Evolutionary conservation across 2,888 invertebrate species (phyloP).

Genomic region (Melanchra persicariae): DNA sequence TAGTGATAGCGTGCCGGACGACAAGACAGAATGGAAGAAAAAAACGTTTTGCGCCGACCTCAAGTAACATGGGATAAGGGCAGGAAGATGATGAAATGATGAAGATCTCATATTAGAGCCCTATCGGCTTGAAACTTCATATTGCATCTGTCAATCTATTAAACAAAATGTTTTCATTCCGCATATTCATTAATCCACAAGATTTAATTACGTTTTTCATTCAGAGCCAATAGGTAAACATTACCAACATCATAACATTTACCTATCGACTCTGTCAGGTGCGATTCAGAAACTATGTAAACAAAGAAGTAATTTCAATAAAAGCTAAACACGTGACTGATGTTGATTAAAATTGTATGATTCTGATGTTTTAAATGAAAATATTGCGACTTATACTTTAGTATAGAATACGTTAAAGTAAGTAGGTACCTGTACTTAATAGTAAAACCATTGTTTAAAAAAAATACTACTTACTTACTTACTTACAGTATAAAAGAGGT

Average conservation of each 20-base stretch:
- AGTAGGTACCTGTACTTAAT: too few relatives aligned
- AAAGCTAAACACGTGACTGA: constrained; percentile 1
- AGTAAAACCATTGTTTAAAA: not conserved
- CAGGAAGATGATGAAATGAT: too few relatives aligned
- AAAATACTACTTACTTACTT: not conserved
- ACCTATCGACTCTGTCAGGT: not conserved
- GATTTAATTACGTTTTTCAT: not conserved
- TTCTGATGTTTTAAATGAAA: constrained; percentile 4
- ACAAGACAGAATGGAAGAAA: too few relatives aligned
- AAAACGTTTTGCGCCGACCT: too few relatives aligned
- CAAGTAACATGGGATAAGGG: too few relatives aligned
- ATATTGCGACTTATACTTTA: not conserved
- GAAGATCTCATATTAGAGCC: too few relatives aligned
- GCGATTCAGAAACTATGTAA: constrained; percentile 3
- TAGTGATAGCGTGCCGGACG: too few relatives aligned
- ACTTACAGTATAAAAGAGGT: too few relatives aligned
- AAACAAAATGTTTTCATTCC: too few relatives aligned
- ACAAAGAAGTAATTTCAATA: not conserved
- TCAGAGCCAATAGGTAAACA: not conserved
- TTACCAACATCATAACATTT: not conserved
- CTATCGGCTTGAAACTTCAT: too few relatives aligned
- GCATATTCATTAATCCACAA: not conserved
- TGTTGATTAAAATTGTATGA: not conserved
- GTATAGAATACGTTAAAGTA: too few relatives aligned
- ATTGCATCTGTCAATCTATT: too few relatives aligned